These are phyloP conservation scores for Casuarius casuarius DNA, from an alignment of 2,113 vertebrate species.

Conservation along the genomic window DNA sequence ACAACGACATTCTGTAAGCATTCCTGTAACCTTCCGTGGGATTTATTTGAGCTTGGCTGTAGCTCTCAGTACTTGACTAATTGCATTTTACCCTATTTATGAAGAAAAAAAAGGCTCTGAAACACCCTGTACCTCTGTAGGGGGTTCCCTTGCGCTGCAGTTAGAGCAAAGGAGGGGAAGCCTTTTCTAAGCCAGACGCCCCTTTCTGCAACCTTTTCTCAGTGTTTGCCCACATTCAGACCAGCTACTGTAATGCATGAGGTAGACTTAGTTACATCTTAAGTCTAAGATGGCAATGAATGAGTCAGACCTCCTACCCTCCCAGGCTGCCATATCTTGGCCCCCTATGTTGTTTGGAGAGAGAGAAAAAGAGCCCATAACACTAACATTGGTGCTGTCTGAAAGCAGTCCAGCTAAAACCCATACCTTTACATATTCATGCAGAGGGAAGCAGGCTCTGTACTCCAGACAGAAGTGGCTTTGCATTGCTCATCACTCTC, in stretches of 20 bases:
- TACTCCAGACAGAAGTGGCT: not conserved
- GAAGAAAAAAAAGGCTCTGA: not conserved
- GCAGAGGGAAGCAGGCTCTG: not conserved
- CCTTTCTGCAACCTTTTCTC: not conserved
- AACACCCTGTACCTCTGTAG: not conserved
- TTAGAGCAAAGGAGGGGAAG: not conserved
- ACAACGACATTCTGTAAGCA: not conserved
- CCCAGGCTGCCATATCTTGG: not conserved
- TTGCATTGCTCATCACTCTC: fast-evolving
- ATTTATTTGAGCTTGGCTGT: not conserved
- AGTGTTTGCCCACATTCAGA: not conserved
- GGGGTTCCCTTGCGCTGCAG: not conserved
- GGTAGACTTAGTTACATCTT: not conserved
- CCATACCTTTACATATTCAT: not conserved
- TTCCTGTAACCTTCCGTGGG: not conserved
- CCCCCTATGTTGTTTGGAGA: not conserved
- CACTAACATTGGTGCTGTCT: not conserved
- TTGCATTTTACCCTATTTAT: not conserved
- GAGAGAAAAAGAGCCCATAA: fast-evolving
- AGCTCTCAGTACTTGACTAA: not conserved
- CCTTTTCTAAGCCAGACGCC: not conserved
- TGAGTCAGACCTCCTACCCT: not conserved
- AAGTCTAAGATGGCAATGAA: not conserved
- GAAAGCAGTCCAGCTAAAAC: fast-evolving
- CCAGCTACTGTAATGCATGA: not conserved